phyloP scores from a whole-genome alignment of 1,140 invertebrate genomes.

The Bombyx mori region DNA sequence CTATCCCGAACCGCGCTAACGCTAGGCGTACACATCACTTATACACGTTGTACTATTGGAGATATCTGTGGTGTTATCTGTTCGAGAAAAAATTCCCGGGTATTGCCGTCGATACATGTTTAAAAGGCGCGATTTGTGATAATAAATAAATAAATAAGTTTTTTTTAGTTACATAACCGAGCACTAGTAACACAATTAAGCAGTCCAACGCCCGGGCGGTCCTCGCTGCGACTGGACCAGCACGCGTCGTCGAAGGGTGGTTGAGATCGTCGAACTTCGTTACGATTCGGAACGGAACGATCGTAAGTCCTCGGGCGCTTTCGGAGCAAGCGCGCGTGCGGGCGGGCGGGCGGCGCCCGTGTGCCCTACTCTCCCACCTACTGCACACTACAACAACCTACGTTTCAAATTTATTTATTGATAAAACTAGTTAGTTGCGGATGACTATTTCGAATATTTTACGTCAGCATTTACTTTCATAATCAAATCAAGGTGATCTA shows the following conservation, averaged over 20 bases:
- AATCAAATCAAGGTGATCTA: too few species aligned
- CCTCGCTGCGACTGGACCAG: slow-evolving; percentile 62
- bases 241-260: slow-evolving; percentile 58
- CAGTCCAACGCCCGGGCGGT: slow-evolving; percentile 59
- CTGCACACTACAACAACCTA: slow-evolving; percentile 41
- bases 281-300: slow-evolving; percentile 58
- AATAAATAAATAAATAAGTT: slow-evolving; percentile 67
- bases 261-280: slow-evolving; percentile 61
- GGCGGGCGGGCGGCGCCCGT: slow-evolving; percentile 55
- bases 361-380: slow-evolving; percentile 46
- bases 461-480: neutral
- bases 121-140: neutral
- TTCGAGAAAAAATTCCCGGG: neutral
- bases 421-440: neutral
- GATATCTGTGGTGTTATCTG: too few species aligned
- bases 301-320: slow-evolving; percentile 53
- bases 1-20: slow-evolving; percentile 51
- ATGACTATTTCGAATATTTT: slow-evolving; percentile 5
- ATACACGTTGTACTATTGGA: slow-evolving; percentile 28
- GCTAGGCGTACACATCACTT: slow-evolving; percentile 62
- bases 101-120: neutral
- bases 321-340: slow-evolving; percentile 62
- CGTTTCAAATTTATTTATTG: slow-evolving; percentile 44
- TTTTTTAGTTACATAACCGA: slow-evolving; percentile 67
- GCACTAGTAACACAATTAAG: slow-evolving; percentile 46